Conservation (phyloP, 92 coral and sea anemone species). For the Palythoa grandis region DNA sequence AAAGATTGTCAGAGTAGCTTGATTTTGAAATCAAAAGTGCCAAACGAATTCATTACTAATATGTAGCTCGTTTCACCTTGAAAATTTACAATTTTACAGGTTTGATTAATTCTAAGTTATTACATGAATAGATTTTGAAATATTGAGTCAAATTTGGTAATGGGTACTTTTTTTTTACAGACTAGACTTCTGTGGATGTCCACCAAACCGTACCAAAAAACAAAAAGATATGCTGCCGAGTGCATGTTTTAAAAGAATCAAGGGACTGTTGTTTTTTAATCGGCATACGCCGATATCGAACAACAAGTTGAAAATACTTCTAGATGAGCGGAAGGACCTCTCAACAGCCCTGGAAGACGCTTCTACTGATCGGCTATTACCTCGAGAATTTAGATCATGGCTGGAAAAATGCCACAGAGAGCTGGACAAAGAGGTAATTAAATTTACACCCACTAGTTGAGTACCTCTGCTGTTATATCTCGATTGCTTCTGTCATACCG, state of each 20-base stretch:
- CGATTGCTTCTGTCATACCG: neutral
- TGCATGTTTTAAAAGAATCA: conserved; percentile 73
- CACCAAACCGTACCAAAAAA: conserved; percentile 74
- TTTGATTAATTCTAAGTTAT: neutral
- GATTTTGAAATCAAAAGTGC: too few relatives aligned
- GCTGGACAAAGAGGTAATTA: conserved; percentile 77
- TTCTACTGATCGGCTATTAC: conserved; percentile 79
- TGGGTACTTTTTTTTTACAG: conserved; percentile 38
- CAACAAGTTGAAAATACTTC: conserved; percentile 79
- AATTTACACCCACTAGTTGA: neutral
- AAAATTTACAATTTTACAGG: neutral
- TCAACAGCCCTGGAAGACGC: conserved; percentile 89
- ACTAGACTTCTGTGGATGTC: conserved; percentile 74
- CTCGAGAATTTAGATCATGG: conserved; percentile 83
- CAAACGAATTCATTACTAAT: too few relatives aligned
- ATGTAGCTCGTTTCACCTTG: neutral
- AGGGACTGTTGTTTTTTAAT: conserved; percentile 84
- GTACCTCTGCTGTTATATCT: neutral
- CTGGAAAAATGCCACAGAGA: conserved; percentile 84
- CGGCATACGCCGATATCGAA: conserved; percentile 87
- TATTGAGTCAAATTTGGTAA: neutral
- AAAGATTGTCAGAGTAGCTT: neutral
- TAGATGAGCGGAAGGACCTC: conserved; percentile 85
- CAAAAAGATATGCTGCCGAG: conserved; percentile 83
- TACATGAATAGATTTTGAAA: too few relatives aligned